Evolutionary conservation across 2,797 vertebrate species (phyloP).

Genomic region (Mormyrops boulengeri): DNA sequence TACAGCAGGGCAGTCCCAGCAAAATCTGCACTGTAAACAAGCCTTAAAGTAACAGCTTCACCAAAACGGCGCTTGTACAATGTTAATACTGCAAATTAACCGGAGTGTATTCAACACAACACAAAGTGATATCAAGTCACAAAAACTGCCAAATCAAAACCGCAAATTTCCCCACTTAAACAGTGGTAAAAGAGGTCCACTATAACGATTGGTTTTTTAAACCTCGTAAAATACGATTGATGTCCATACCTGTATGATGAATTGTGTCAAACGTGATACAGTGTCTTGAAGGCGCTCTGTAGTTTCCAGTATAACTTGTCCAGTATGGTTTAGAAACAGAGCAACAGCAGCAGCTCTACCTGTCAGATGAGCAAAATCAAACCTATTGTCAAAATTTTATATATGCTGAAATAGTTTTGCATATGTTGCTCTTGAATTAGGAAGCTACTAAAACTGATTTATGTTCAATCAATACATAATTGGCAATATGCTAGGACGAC

Average conservation of each 20-base stretch:
- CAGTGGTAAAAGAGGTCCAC: background rate
- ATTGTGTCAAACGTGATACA: conserved; percentile 33
- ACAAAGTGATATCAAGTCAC: background rate
- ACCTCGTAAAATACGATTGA: background rate
- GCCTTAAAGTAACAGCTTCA: conserved; percentile 20
- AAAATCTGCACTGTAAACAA: conserved; percentile 9
- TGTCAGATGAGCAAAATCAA: conserved; percentile 26
- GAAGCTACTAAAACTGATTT: background rate
- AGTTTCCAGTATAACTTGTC: conserved; percentile 29
- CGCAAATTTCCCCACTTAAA: background rate
- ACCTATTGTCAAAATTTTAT: background rate
- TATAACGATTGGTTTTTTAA: background rate
- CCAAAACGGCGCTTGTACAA: background rate
- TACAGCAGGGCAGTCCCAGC: background rate
- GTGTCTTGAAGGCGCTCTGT: conserved; percentile 19
- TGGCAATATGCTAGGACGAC: background rate
- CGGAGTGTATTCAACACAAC: background rate
- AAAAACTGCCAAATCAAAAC: background rate
- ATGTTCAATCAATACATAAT: background rate
- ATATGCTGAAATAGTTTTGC: background rate
- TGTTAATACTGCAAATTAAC: background rate
- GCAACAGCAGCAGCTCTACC: conserved; percentile 24
- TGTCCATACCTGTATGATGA: conserved; percentile 44
- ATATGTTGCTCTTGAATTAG: background rate
- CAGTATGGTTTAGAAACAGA: conserved; percentile 31